Conservation (phyloP, 2,113 vertebrate species). For the Phaethon lepturus region DNA sequence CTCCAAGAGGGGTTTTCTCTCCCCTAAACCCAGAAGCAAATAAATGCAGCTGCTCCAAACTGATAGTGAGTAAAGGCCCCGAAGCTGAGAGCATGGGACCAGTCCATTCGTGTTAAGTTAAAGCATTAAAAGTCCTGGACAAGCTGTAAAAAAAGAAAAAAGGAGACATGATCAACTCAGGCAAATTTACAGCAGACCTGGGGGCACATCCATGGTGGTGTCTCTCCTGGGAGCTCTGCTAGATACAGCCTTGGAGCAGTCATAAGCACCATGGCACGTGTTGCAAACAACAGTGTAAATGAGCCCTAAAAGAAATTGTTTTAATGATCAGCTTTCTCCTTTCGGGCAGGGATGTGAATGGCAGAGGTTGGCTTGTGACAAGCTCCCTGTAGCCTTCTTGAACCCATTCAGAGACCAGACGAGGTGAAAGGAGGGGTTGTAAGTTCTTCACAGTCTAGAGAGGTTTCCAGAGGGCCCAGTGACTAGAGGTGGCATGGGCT, state of each 20-base stretch:
- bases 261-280: not conserved
- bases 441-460: not conserved
- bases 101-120: slow-evolving; percentile 49
- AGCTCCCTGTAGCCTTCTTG: not conserved
- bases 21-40: slow-evolving; percentile 1
- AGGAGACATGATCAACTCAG: slow-evolving; percentile 11
- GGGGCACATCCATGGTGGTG: not conserved
- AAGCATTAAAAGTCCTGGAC: slow-evolving; percentile 36
- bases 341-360: not conserved
- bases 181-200: slow-evolving; percentile 32
- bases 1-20: slow-evolving; percentile 32
- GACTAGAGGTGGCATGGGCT: not conserved
- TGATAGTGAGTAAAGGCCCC: slow-evolving; percentile 26
- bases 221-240: not conserved
- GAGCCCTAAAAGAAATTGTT: not conserved
- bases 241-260: not conserved
- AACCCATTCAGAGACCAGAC: not conserved
- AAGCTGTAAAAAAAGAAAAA: slow-evolving; percentile 13
- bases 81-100: slow-evolving; percentile 22
- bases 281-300: not conserved
- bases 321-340: slow-evolving; percentile 13
- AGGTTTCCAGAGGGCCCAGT: not conserved
- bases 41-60: slow-evolving; percentile 54
- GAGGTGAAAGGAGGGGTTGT: not conserved
- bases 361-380: not conserved